Base-by-base conservation (phyloP, 2,113 vertebrate species). In the Anthoscopus minutus region DNA sequence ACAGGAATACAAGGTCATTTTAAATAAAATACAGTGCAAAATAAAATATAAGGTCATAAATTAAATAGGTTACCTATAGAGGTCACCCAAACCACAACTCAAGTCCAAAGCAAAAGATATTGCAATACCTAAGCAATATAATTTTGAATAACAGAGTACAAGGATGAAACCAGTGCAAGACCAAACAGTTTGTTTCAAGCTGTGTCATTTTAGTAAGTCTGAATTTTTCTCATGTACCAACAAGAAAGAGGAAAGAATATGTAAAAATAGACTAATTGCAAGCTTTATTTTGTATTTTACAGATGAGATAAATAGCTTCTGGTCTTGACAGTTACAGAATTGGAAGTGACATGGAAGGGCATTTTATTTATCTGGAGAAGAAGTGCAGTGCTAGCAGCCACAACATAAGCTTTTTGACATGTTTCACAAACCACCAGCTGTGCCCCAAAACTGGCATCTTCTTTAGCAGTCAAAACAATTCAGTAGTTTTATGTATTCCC, bases 321-420 rank as follows among this genome's bases (percentile, higher is more conserved):
- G 22, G 11, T 84, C 77, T 91, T 85, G 86, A 87, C 91, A 88
- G 82, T 89, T 77, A 94, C 64, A 92, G 56, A 72, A 96, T 78
- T 89, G 70, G 81, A 94, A 93, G 78, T 60, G 92, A 96, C 81
- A 60, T 33, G 33, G 91, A 96, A 96, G 91, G 95, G 28, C 92
- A 93, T 92, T 84, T 84, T 96, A 89, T 96, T 95, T 87, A 86
- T 73, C 37, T 6, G 3, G 51, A 58, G 38, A 84, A 85, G 45
- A 82, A 78, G 47, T 27, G 65, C 9, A 9, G 35, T 60, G 91
- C 95, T 91, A 71, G 92, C 93, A 95, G 94, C 84, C 80, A 96
- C 91, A 94, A 81, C 84, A 89, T 77, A 93, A 95, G 95, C 67
- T 91, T 88, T 96, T 91, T 95, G 93, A 93, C 86, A 76, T 69